Evolutionary conservation across 1,140 invertebrate species (phyloP).

Genomic region (Caenorhabditis briggsae): DNA sequence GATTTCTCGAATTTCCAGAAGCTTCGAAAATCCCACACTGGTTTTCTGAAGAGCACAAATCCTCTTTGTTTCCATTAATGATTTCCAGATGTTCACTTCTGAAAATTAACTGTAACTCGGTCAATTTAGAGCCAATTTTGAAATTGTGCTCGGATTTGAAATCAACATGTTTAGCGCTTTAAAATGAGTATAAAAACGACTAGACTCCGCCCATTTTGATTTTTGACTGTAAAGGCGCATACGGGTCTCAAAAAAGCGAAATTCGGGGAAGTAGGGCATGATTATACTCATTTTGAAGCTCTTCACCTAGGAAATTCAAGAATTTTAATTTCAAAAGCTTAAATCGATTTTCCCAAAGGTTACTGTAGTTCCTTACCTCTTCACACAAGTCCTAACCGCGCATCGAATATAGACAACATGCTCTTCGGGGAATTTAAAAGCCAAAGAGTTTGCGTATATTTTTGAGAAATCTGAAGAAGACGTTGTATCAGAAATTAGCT

Average conservation of each 20-base stretch:
- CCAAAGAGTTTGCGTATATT: constrained; percentile 17
- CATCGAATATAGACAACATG: constrained; percentile 11
- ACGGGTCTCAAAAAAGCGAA: too few species aligned
- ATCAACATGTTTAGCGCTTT: too few species aligned
- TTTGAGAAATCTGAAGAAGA: constrained; percentile 8
- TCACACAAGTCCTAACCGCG: constrained; percentile 13
- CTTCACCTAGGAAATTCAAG: background rate
- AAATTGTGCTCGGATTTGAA: too few species aligned
- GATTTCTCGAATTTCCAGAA: background rate
- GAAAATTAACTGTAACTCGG: background rate
- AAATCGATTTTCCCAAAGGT: too few species aligned
- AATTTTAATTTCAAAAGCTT: background rate
- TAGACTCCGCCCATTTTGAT: too few species aligned
- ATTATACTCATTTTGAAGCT: too few species aligned
- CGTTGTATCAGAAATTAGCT: constrained; percentile 6
- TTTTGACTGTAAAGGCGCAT: too few species aligned
- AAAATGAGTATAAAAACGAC: too few species aligned
- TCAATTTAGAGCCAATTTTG: too few species aligned
- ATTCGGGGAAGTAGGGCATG: too few species aligned
- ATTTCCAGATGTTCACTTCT: constrained; percentile 30
- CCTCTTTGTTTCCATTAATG: constrained; percentile 10
- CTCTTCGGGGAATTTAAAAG: constrained; percentile 33
- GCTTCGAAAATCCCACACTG: background rate
- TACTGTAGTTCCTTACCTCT: background rate
- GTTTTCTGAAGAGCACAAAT: background rate